Conservation (phyloP, 2,888 invertebrate species). For the Chloroclysta siterata region DNA sequence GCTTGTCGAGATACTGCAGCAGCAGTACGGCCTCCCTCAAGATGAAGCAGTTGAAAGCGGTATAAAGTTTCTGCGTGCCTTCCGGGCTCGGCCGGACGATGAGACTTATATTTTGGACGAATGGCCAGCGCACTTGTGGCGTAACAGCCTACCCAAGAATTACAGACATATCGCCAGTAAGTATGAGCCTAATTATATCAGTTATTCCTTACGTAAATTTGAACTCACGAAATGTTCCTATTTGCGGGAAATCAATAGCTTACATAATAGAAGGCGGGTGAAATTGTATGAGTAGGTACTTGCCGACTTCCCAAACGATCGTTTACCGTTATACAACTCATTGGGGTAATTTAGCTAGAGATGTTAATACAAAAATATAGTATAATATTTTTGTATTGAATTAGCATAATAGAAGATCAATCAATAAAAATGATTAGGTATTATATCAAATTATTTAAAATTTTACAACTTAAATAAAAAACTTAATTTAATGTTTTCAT, state of each 20-base stretch:
- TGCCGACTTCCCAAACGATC: neutral
- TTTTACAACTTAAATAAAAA: too few species aligned
- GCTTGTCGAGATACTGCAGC: conserved; percentile 79
- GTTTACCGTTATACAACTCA: neutral
- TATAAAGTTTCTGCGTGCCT: conserved; percentile 88
- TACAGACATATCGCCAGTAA: conserved; percentile 89
- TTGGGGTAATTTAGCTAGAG: too few species aligned
- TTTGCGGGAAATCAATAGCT: neutral
- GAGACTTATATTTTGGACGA: conserved; percentile 88
- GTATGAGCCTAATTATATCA: conserved; percentile 45
- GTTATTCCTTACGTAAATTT: neutral
- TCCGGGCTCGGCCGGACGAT: conserved; percentile 93
- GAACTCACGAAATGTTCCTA: neutral
- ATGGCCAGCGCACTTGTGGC: conserved; percentile 92
- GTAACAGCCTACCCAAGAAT: conserved; percentile 89
- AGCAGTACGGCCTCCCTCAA: conserved; percentile 87
- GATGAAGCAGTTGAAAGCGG: conserved; percentile 88
- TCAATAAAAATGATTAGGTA: too few species aligned
- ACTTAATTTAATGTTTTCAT: too few species aligned
- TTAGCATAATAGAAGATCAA: too few species aligned
- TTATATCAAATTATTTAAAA: too few species aligned
- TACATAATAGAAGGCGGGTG: neutral
- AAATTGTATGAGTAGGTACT: neutral
- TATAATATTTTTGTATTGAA: too few species aligned
- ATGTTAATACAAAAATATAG: too few species aligned